Evolutionary conservation across 2,113 vertebrate species (phyloP).

Genomic region (Laticauda colubrina): DNA sequence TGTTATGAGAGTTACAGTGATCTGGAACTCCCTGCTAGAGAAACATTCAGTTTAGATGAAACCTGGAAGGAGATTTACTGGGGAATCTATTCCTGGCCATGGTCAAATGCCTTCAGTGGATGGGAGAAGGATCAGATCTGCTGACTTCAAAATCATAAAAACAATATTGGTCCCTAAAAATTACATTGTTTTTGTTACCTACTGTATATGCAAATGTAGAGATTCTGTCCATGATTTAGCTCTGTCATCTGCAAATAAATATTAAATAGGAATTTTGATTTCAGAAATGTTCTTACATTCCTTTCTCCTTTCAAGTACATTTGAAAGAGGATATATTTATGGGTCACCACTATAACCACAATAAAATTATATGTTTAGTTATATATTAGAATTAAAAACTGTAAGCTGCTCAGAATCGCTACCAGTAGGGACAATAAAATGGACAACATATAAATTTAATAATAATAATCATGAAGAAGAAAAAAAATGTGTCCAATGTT

Average conservation of each 20-base stretch:
- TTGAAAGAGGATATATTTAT: not conserved
- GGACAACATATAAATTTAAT: not conserved
- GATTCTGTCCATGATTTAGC: not conserved
- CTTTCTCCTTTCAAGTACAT: not conserved
- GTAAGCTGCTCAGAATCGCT: not conserved
- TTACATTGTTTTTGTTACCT: not conserved
- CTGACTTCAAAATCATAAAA: not conserved
- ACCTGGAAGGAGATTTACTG: not conserved
- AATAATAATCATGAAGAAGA: not conserved
- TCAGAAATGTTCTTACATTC: not conserved
- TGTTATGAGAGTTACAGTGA: not conserved
- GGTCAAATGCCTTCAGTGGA: not conserved
- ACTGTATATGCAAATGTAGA: not conserved
- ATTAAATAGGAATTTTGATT: not conserved
- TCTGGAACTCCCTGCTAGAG: not conserved
- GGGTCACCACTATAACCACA: not conserved
- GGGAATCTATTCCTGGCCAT: not conserved
- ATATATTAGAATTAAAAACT: not conserved
- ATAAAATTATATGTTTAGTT: not conserved
- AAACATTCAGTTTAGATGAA: not conserved
- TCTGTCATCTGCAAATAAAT: not conserved
- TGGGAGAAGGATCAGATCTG: not conserved
- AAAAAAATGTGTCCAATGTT: not conserved
- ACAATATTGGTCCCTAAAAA: not conserved
- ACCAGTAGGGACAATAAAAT: not conserved